Conservation (phyloP, 2,113 vertebrate genomes). For the Phasianus colchicus region DNA sequence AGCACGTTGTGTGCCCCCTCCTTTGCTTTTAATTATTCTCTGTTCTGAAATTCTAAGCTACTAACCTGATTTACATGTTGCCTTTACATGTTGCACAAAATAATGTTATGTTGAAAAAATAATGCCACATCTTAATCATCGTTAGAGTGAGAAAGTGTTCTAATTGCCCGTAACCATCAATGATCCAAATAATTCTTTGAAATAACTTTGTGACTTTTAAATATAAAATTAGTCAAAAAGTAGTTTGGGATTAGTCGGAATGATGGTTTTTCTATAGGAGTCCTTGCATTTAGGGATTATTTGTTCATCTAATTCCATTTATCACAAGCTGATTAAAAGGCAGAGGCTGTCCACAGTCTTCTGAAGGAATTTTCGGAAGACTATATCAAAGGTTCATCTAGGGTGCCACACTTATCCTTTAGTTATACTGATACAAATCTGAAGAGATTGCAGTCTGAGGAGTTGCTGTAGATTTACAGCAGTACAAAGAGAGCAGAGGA, state of each 20-base stretch:
- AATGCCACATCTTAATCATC: neutral
- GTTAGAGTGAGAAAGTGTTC: constrained; percentile 1
- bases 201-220: constrained; percentile 25
- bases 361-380: neutral
- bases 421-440: neutral
- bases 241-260: neutral
- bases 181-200: neutral
- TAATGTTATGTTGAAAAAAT: neutral
- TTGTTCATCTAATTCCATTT: neutral
- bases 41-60: constrained; percentile 29
- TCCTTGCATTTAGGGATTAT: neutral
- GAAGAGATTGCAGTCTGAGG: neutral
- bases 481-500: neutral
- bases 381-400: neutral
- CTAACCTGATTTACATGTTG: neutral
- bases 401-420: neutral
- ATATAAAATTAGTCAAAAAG: constrained; percentile 31
- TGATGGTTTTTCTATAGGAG: constrained; percentile 18
- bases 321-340: neutral
- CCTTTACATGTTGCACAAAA: neutral
- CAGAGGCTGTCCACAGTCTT: neutral
- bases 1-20: neutral
- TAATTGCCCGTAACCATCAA: constrained; percentile 13
- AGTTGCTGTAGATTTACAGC: neutral
- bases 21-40: constrained; percentile 26